A percentile compares a stretch with the other conserved stretches of the same genome.
phyloP scores from a whole-genome alignment of 2,113 vertebrate species.

The Clarias gariepinus region DNA sequence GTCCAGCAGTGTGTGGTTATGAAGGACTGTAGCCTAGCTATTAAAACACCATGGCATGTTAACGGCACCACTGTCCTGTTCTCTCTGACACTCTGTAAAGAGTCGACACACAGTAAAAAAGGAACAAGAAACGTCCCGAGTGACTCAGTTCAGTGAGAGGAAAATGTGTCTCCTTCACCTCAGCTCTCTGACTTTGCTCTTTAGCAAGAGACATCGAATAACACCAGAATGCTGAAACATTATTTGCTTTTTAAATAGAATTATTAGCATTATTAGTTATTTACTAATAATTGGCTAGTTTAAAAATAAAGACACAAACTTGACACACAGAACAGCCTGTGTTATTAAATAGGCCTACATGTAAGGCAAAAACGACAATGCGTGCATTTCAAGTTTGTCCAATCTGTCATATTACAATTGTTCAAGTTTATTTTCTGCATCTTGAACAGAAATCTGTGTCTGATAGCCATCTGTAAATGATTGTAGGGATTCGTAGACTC shows the following conservation, averaged over 20 bases:
- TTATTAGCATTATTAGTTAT: neutral
- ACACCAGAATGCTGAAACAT: neutral
- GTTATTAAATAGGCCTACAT: neutral
- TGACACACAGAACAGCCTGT: neutral
- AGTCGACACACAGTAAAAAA: neutral
- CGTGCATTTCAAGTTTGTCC: neutral
- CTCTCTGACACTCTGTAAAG: neutral
- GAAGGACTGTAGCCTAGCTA: neutral
- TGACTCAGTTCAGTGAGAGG: neutral
- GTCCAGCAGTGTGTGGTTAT: conserved; percentile 9
- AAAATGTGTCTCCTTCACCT: neutral
- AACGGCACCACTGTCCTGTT: conserved; percentile 1
- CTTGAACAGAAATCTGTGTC: conserved; percentile 9
- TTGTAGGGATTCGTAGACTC: neutral
- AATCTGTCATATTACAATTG: neutral
- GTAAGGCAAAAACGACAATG: neutral
- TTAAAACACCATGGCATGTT: conserved; percentile 8
- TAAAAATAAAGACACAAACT: neutral
- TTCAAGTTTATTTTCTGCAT: neutral
- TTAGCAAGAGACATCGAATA: neutral
- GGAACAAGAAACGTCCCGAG: too few relatives aligned
- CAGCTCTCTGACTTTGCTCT: neutral
- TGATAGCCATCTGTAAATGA: conserved; percentile 3
- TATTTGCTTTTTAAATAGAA: too few relatives aligned
- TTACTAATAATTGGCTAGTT: neutral